Percentiles rank a stretch among this genome's conserved stretches.
These are phyloP conservation scores for Rutpela maculata DNA, from an alignment of 2,888 invertebrate genomes.

Conservation along the genomic window DNA sequence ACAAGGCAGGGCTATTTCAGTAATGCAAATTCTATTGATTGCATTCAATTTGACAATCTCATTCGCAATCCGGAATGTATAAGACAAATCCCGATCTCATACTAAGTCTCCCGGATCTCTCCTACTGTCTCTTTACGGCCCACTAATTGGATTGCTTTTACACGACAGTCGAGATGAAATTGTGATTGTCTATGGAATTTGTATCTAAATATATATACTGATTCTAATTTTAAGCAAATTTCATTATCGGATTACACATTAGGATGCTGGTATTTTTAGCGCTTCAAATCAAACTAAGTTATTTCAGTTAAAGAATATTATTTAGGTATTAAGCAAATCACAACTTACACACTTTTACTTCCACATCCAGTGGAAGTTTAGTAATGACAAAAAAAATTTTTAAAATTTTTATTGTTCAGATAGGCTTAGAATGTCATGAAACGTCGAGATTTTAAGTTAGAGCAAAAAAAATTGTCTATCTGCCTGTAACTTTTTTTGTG, in stretches of 20 bases:
- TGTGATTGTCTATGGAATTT: constrained; percentile 39
- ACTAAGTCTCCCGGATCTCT: constrained; percentile 30
- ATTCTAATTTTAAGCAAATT: constrained; percentile 29
- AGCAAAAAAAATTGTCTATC: too few relatives aligned
- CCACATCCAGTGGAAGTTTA: too few relatives aligned
- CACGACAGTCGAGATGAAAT: constrained; percentile 35
- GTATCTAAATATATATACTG: constrained; percentile 31
- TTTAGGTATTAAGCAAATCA: too few relatives aligned
- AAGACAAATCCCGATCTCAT: constrained; percentile 54
- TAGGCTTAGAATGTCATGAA: too few relatives aligned
- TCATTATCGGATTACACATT: background rate
- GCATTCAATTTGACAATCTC: constrained; percentile 58
- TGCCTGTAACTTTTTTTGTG: too few relatives aligned
- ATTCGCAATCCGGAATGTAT: constrained; percentile 51
- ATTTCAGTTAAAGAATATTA: too few relatives aligned
- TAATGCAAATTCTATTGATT: constrained; percentile 60
- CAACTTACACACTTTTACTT: too few relatives aligned
- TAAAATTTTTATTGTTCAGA: too few relatives aligned
- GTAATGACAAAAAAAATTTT: too few relatives aligned
- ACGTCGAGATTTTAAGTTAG: too few relatives aligned
- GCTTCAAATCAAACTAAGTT: too few relatives aligned
- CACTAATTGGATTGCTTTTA: constrained; percentile 47
- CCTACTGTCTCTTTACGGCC: constrained; percentile 34
- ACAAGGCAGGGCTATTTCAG: constrained; percentile 38
- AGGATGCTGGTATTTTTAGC: too few relatives aligned